A percentile compares a stretch with the other conserved stretches of the same genome.
Conservation (phyloP, 2,797 vertebrate species). For the Apogon hyalosoma region DNA sequence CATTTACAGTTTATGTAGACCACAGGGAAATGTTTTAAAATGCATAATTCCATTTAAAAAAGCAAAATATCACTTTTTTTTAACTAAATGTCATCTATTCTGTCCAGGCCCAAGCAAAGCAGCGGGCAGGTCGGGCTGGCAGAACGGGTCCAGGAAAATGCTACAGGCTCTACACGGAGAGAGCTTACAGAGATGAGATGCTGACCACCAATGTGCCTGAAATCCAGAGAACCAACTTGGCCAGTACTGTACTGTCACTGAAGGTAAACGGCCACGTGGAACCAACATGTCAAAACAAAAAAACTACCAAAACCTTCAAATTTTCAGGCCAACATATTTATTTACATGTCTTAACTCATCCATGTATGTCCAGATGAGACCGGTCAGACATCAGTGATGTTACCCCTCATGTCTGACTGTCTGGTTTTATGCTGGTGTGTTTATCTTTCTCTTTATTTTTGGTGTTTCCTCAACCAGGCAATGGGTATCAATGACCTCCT, state of each 20-base stretch:
- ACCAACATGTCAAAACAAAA: background rate
- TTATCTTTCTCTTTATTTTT: background rate
- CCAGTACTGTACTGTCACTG: constrained; percentile 96
- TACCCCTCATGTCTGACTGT: too few species aligned
- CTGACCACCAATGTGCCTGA: constrained; percentile 98
- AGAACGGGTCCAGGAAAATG: constrained; percentile 95
- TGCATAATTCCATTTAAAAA: too few species aligned
- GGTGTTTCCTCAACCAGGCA: constrained; percentile 81
- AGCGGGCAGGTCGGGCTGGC: constrained; percentile 95
- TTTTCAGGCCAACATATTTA: background rate
- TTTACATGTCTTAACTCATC: too few species aligned
- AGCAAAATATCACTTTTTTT: too few species aligned
- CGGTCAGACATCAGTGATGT: too few species aligned
- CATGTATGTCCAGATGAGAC: too few species aligned
- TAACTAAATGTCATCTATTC: too few species aligned
- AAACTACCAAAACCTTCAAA: background rate
- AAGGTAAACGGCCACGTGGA: constrained; percentile 84
- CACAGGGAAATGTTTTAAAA: too few species aligned
- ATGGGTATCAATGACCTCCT: constrained; percentile 99
- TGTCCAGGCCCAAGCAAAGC: constrained; percentile 95
- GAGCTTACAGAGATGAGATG: constrained; percentile 98
- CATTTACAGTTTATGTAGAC: too few species aligned
- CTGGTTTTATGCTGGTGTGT: too few species aligned
- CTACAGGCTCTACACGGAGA: constrained; percentile 95
- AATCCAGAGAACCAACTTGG: constrained; percentile 98